Evolutionary conservation across 2,888 invertebrate genomes (phyloP), one percentile per base, ranked within the genome.

Genomic region (Ectobius pallidus): DNA sequence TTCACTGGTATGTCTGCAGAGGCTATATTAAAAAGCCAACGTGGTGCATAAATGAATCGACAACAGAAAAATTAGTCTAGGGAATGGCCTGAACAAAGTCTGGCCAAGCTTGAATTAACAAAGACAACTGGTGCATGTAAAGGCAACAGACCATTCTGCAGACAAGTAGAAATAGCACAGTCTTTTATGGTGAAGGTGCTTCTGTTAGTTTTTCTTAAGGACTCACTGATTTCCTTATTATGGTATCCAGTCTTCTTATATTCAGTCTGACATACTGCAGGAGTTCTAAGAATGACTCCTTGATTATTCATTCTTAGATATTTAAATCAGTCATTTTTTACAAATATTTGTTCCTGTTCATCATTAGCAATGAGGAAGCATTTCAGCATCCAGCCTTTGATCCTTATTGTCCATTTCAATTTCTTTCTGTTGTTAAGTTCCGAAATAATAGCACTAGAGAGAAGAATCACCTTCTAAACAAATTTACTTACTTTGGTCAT

Each of bases 351-450:
- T 14, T 39, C 39, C 14, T 39, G 6, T 39, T 9, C 6, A 39
- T 14, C 6, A 9, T 39, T 39, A n/a, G n/a, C n/a, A n/a, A n/a
- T n/a, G n/a, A n/a, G n/a, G n/a, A n/a, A 6, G 14, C 39, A 14
- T 39, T 39, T 39, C 14, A 14, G 39, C 6, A 39, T 9, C 39
- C 20, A 55, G 55, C 0, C 22, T 7, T 55, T 22, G 22, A 11
- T 55, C 4, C 11, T 7, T 20, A 1, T 1, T 55, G 55, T 55
- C 52, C 52, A 20, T 11, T 55, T 3, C 11, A 11, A 55, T 22
- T 55, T 55, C 55, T 55, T 55, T 55, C 55, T 20, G 1, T 55
- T 55, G 55, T n/a, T 55, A 55, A 52, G 18, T 22, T 22, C 22
- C 52, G 52, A 52, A 18, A 20, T 20, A 52, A 22, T 1, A 22